These are phyloP conservation scores for Crotophaga sulcirostris DNA, from an alignment of 2,113 vertebrate genomes.

Conservation along the genomic window DNA sequence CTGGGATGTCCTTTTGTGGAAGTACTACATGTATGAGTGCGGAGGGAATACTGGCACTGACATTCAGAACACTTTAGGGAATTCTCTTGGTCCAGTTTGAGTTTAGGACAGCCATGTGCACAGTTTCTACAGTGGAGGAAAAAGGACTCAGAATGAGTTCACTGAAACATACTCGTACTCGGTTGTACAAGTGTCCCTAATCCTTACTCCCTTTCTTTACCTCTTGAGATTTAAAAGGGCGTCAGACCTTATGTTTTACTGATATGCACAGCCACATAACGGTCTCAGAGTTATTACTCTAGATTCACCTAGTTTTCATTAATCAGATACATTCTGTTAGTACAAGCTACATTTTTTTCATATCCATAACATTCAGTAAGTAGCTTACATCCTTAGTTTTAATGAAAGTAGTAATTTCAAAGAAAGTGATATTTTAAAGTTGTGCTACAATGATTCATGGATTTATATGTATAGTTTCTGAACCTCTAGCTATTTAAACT, in stretches of 20 bases:
- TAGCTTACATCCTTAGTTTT: neutral
- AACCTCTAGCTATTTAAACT: neutral
- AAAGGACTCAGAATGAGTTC: neutral
- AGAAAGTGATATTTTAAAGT: neutral
- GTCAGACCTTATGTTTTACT: neutral
- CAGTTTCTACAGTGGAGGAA: neutral
- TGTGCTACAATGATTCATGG: neutral
- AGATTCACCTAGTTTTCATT: neutral
- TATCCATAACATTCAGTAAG: neutral
- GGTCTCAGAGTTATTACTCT: neutral
- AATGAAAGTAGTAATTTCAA: neutral
- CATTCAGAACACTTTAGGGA: neutral
- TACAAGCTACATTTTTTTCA: neutral
- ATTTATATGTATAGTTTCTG: neutral
- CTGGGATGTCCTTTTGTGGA: neutral
- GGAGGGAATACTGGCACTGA: accelerated
- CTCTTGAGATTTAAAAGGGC: neutral
- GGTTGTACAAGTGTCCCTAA: neutral
- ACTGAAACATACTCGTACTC: neutral
- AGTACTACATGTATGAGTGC: neutral
- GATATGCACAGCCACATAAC: neutral
- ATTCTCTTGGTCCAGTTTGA: neutral
- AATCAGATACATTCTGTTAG: neutral
- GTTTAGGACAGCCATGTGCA: neutral
- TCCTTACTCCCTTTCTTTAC: neutral